Evolutionary conservation across 2,113 vertebrate genomes (phyloP).

Genomic region (Tiliqua scincoides): DNA sequence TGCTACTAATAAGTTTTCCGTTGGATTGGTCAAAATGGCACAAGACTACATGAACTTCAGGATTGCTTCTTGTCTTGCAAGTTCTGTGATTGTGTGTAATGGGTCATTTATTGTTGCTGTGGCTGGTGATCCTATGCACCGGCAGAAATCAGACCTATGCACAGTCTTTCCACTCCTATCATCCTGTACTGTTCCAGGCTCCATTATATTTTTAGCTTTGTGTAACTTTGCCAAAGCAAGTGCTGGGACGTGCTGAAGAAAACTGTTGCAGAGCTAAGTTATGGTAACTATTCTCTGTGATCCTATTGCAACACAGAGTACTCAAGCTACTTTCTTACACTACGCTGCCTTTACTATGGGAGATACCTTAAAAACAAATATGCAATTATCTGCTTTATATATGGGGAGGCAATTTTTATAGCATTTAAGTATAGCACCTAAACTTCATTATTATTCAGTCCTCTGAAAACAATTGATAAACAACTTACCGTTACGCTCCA

Average conservation of each 20-base stretch:
- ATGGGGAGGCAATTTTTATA: neutral
- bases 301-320: slow-evolving; percentile 27
- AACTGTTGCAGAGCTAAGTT: slow-evolving; percentile 44
- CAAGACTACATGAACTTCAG: neutral
- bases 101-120: neutral
- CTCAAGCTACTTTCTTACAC: neutral
- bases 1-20: too few species aligned
- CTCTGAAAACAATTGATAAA: neutral
- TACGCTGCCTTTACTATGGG: slow-evolving; percentile 6
- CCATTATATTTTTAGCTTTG: slow-evolving; percentile 69
- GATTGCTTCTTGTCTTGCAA: neutral
- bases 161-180: slow-evolving; percentile 19
- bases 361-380: slow-evolving; percentile 30
- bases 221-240: slow-evolving; percentile 57
- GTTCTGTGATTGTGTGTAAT: neutral
- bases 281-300: slow-evolving; percentile 55
- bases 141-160: slow-evolving; percentile 13
- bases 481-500: neutral
- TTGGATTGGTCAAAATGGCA: neutral
- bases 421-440: neutral
- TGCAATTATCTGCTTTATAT: slow-evolving; percentile 52
- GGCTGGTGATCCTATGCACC: neutral
- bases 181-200: slow-evolving; percentile 28
- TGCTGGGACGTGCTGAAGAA: slow-evolving; percentile 41
- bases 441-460: neutral